Conservation (phyloP, 2,113 vertebrate genomes). For the Ageneiosus marmoratus region DNA sequence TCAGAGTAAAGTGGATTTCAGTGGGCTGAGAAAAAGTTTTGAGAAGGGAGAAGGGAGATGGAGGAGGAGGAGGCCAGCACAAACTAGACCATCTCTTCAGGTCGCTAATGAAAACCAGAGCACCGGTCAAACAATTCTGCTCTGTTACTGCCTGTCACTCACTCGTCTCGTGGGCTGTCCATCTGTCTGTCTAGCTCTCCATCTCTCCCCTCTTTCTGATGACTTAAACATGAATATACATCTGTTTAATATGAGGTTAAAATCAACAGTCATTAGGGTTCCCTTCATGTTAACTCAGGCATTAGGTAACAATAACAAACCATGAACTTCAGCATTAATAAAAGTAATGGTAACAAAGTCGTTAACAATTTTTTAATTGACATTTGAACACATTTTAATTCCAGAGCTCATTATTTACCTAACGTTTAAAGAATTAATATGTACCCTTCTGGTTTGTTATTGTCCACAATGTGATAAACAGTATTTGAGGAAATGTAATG, state of each 20-base stretch:
- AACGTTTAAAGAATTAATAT: neutral
- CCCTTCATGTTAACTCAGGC: neutral
- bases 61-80: conserved; percentile 64
- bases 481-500: neutral
- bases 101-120: conserved; percentile 81
- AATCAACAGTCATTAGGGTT: conserved; percentile 5
- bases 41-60: conserved; percentile 50
- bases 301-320: conserved; percentile 23
- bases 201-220: conserved; percentile 15
- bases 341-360: conserved; percentile 2
- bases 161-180: conserved; percentile 49
- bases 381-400: neutral
- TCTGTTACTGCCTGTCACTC: conserved; percentile 72
- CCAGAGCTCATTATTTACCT: neutral
- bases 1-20: conserved; percentile 26
- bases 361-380: conserved; percentile 1
- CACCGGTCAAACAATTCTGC: conserved; percentile 72
- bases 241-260: neutral
- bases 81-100: conserved; percentile 63
- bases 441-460: neutral
- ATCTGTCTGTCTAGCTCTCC: conserved; percentile 6
- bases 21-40: conserved; percentile 56
- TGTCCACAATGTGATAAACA: neutral
- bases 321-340: neutral
- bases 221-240: neutral